Conservation (phyloP, 2,113 vertebrate species). For the human region DNA sequence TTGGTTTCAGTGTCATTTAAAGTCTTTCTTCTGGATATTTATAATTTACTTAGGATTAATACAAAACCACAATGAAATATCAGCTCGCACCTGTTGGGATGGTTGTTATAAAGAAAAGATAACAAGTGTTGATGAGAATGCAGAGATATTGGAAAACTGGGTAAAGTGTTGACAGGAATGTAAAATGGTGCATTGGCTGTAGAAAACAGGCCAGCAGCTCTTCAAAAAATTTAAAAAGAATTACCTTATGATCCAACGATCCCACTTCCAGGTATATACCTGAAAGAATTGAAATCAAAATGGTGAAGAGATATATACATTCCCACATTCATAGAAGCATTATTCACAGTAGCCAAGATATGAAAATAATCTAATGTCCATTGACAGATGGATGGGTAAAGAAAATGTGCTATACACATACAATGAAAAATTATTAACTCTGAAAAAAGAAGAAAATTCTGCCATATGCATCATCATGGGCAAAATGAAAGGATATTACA, state of each 20-base stretch:
- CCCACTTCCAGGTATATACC: neutral
- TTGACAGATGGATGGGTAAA: too few relatives aligned
- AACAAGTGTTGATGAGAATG: neutral
- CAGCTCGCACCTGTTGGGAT: too few relatives aligned
- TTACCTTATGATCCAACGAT: neutral
- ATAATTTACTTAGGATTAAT: conserved; percentile 29
- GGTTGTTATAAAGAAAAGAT: neutral
- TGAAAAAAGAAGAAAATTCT: neutral
- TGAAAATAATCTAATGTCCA: too few relatives aligned
- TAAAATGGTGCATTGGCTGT: neutral
- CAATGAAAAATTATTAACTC: neutral
- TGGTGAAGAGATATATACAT: neutral
- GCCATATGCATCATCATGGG: neutral
- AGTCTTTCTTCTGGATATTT: conserved; percentile 41
- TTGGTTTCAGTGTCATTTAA: neutral
- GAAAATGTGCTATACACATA: too few relatives aligned
- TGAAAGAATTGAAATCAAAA: neutral
- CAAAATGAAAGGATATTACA: too few relatives aligned
- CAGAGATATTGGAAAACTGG: neutral
- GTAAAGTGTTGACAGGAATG: neutral
- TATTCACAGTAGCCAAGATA: too few relatives aligned
- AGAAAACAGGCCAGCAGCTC: neutral
- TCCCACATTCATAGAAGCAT: fast-evolving
- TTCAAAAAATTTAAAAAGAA: neutral
- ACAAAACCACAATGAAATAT: neutral